Evolutionary conservation across 1,140 invertebrate species (phyloP).

Genomic region (Oreohelix idahoensis): DNA sequence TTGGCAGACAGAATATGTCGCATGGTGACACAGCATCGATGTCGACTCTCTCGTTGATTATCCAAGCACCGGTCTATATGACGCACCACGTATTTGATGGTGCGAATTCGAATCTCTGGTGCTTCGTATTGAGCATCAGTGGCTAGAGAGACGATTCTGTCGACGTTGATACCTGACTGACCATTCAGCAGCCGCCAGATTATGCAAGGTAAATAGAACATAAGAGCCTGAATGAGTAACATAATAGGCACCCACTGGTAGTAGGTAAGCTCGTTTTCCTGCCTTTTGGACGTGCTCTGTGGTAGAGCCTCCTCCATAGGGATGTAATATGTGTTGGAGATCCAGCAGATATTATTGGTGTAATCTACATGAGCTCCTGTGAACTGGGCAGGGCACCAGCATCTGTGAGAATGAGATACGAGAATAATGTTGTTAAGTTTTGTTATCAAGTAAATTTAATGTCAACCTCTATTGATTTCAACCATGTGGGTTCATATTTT

Average conservation of each 20-base stretch:
- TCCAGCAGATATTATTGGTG: conserved; percentile 72
- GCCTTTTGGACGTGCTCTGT: conserved; percentile 53
- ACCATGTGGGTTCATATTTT: too few species aligned
- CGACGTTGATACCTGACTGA: conserved; percentile 74
- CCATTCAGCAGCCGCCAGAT: conserved; percentile 75
- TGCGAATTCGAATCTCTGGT: conserved; percentile 67
- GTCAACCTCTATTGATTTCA: too few species aligned
- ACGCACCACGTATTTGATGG: conserved; percentile 71
- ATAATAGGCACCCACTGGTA: conserved; percentile 78
- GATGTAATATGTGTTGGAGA: conserved; percentile 74
- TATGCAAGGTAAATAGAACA: conserved; percentile 77
- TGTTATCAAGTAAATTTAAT: too few species aligned
- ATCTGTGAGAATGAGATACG: conserved; percentile 35
- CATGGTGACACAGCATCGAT: conserved; percentile 66
- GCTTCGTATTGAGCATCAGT: conserved; percentile 66
- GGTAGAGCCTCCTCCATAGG: conserved; percentile 63
- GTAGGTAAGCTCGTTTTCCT: conserved; percentile 72
- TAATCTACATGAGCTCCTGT: conserved; percentile 73
- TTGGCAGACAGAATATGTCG: conserved; percentile 68
- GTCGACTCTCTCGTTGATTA: conserved; percentile 68
- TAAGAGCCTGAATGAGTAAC: conserved; percentile 75
- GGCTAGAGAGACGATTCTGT: conserved; percentile 65
- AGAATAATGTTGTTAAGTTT: not conserved
- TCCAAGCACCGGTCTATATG: conserved; percentile 72
- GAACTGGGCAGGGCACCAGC: conserved; percentile 72